A percentile compares a stretch with the other conserved stretches of the same genome.
Conservation (phyloP, 2,113 vertebrate genomes). For the Carassius gibelio region DNA sequence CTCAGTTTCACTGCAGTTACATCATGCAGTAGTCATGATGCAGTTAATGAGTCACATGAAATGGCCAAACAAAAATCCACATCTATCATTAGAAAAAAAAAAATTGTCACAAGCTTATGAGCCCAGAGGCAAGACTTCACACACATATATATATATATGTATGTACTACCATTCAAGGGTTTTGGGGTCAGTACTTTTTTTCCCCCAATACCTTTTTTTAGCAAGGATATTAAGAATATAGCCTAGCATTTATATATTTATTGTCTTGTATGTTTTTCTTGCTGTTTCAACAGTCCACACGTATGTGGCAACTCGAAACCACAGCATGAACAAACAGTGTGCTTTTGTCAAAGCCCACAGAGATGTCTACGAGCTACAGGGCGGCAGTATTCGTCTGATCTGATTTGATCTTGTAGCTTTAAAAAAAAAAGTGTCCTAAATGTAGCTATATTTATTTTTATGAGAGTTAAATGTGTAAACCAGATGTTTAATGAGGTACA, state of each 20-base stretch:
- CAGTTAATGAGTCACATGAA: neutral
- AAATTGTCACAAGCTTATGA: neutral
- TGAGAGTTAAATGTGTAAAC: constrained; percentile 13
- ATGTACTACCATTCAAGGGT: neutral
- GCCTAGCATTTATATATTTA: neutral
- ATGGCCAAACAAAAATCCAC: neutral
- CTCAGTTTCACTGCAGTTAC: neutral
- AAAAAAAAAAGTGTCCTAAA: neutral
- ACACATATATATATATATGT: too few relatives aligned
- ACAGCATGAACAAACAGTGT: neutral
- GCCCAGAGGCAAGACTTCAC: neutral
- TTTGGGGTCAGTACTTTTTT: neutral
- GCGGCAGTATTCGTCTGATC: neutral
- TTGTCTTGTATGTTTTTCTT: neutral
- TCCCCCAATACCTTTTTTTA: neutral
- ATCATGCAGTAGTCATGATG: neutral
- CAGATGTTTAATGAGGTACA: neutral
- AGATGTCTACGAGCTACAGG: neutral
- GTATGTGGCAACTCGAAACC: neutral
- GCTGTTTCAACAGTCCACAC: neutral
- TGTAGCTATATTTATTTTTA: constrained; percentile 9
- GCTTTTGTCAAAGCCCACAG: neutral
- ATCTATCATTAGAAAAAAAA: neutral
- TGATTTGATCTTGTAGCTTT: neutral
- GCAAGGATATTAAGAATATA: neutral